Evolutionary conservation across 2,113 vertebrate species (phyloP).

Genomic region (Dromaius novaehollandiae): DNA sequence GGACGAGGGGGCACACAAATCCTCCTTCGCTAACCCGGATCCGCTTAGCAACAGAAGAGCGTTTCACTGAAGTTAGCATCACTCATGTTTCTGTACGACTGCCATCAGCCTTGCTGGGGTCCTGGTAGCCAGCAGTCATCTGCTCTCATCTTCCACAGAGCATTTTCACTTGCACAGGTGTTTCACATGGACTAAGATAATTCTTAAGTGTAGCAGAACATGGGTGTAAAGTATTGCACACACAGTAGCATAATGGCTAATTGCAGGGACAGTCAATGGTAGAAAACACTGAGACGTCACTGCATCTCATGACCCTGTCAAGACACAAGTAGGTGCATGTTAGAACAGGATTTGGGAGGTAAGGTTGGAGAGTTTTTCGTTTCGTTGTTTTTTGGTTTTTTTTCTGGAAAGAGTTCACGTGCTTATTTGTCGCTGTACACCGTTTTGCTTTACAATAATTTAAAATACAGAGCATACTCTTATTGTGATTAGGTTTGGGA

Average conservation of each 20-base stretch:
- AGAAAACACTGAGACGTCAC: accelerated
- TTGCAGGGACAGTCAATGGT: accelerated
- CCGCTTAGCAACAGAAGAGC: accelerated
- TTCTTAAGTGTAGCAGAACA: background rate
- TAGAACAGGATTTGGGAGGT: background rate
- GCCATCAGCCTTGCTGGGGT: background rate
- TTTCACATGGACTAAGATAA: background rate
- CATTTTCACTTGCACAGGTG: accelerated
- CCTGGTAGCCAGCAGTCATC: background rate
- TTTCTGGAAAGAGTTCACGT: background rate
- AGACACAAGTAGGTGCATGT: background rate
- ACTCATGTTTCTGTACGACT: accelerated
- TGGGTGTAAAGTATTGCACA: background rate
- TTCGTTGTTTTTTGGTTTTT: background rate
- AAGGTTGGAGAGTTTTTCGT: too few relatives aligned
- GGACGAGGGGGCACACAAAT: accelerated
- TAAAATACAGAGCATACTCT: background rate
- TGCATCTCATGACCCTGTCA: background rate
- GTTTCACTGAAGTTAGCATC: background rate
- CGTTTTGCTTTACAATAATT: background rate
- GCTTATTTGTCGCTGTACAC: background rate
- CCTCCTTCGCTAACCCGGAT: background rate
- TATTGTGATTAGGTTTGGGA: accelerated
- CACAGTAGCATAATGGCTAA: accelerated
- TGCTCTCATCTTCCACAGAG: background rate